These are phyloP conservation scores for Cephalopterus ornatus DNA, from an alignment of 2,113 vertebrate genomes.

Conservation along the genomic window DNA sequence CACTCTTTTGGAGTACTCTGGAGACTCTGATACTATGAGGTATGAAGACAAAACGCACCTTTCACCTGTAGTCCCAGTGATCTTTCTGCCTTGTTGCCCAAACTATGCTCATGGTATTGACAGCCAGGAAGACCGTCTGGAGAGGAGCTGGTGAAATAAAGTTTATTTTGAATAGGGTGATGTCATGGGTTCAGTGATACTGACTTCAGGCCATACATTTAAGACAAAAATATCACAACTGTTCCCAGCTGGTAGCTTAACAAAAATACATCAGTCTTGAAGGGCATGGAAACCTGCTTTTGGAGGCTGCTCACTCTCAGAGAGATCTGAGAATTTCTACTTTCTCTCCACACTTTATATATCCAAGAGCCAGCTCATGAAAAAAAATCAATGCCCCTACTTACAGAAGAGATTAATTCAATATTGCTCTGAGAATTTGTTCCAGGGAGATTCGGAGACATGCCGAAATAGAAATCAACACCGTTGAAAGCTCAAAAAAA, in stretches of 20 bases:
- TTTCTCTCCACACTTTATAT: background rate
- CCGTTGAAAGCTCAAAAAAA: too few species aligned
- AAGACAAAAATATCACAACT: background rate
- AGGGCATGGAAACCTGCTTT: slow-evolving; percentile 29
- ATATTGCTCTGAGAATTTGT: background rate
- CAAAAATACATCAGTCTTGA: background rate
- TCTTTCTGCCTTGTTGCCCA: background rate
- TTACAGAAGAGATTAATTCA: background rate
- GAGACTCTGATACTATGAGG: background rate
- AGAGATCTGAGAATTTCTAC: background rate
- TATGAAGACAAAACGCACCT: background rate
- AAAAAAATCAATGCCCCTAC: background rate
- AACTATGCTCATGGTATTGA: background rate
- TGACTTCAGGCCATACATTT: background rate
- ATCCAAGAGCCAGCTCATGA: background rate
- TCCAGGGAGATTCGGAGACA: too few species aligned
- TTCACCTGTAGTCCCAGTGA: background rate
- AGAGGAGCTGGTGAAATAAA: background rate
- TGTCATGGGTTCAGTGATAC: background rate
- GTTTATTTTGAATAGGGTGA: background rate
- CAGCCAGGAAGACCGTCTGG: background rate
- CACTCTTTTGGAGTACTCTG: background rate
- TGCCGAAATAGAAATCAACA: too few species aligned
- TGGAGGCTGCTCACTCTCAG: background rate
- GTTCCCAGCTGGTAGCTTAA: background rate